Evolutionary conservation across 2,888 invertebrate genomes (phyloP), one percentile per base, ranked within the genome.

Genomic region (Therioaphis trifolii): DNA sequence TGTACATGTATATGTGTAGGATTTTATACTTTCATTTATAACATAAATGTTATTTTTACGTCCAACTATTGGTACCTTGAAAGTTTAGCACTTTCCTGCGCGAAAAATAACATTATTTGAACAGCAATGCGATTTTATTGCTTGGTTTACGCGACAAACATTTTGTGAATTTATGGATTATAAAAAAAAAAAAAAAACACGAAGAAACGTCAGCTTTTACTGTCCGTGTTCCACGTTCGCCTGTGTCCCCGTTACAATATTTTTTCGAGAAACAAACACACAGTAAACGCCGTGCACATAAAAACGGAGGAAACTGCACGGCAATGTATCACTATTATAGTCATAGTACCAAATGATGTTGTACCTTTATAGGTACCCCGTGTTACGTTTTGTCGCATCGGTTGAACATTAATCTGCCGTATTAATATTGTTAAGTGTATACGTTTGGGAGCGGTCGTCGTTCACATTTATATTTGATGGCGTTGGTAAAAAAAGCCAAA

Each of bases 101-200:
- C 68, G 46, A 80, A 71, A 80, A n/a, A 21, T 58, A 61, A 71
- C 79, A 21, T 71, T 71, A 71, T 69, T 71, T 71, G 69, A 69
- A 80, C 71, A 24, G 43, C 71, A 29, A 49, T 79, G 71, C 24
- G 43, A 49, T 80, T 80, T 80, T 80, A 80, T 71, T 55, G 27
- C 71, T 46, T 58, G 71, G 71, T 80, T 80, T 71, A 80, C 71
- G 71, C 71, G 71, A 80, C 58, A 71, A 79, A 79, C 71, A 79
- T 79, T 80, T 80, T 58, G 79, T 29, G 46, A 71, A 80, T 80
- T 80, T 78, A 78, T 78, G 68, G 68, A 68, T 78, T 77, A 40
- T 68, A 78, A 35, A 78, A 68, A 66, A 55, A 71, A 35, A n/a
- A 35, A 35, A 43, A 46, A 80, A 61, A 76, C 27, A 69, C 21